phyloP scores from a whole-genome alignment of 2,797 vertebrate species.

The Falco berigora region DNA sequence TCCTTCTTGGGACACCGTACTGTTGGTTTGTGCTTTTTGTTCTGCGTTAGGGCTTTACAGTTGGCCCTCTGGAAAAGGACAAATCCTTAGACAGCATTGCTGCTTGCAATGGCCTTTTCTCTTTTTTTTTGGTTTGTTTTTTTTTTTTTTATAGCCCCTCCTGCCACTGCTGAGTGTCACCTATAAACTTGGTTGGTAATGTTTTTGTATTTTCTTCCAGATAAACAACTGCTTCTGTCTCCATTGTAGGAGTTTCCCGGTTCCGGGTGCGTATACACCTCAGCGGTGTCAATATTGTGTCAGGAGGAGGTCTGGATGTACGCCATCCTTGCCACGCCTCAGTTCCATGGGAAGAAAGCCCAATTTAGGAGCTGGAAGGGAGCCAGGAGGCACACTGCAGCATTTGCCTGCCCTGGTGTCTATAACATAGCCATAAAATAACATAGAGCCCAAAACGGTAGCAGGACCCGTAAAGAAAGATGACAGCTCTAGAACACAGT shows the following conservation, averaged over 20 bases:
- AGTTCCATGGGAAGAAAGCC: slow-evolving; percentile 12
- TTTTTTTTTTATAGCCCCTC: not conserved
- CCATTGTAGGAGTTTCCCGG: not conserved
- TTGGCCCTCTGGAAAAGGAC: not conserved
- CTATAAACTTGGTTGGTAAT: not conserved
- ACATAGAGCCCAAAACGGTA: not conserved
- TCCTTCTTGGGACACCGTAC: not conserved
- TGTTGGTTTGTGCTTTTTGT: not conserved
- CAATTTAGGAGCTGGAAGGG: not conserved
- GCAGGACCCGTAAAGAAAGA: not conserved
- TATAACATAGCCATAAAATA: not conserved
- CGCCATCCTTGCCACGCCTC: slow-evolving; percentile 2
- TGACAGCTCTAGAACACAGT: not conserved
- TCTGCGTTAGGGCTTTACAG: not conserved
- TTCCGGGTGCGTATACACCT: not conserved
- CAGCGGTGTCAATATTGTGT: not conserved
- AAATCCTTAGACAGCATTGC: not conserved
- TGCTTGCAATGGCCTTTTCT: not conserved
- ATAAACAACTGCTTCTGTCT: not conserved
- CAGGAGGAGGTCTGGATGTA: slow-evolving; percentile 6
- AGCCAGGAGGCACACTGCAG: not conserved
- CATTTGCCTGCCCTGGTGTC: not conserved
- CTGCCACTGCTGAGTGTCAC: not conserved
- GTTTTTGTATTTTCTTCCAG: not conserved
- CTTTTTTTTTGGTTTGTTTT: not conserved